Base-by-base conservation (phyloP, 2,888 invertebrate genomes). In the Encarsia formosa region DNA sequence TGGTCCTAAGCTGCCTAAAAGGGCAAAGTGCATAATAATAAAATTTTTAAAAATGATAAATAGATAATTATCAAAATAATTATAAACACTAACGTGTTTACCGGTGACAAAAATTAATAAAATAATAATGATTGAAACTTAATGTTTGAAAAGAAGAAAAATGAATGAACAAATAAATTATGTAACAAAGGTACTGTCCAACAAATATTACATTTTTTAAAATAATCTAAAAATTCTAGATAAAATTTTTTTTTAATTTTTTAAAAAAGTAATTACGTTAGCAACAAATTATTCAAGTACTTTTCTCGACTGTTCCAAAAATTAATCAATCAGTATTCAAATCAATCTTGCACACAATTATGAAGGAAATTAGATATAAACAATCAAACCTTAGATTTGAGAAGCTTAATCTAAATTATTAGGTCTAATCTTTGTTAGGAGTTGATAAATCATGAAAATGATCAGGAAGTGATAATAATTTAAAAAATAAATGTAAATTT, bases 11-110 rank as follows among this genome's bases (percentile, higher is more conserved):
- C 61, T 65, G 66, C 63, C 63, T 53, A 62, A 41, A 53, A 57
- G 64, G 67, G 68, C 58, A 56, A 69, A 67, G 71, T 69, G 69
- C 69, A 69, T 70, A 68, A 69, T 70, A 52, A 35, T n/a, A n/a
- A n/a, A n/a, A n/a, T n/a, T n/a, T n/a, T n/a, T n/a, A n/a, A 49
- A 29, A 23, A 29, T 47, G 50, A 56, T 62, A 57, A 39, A 57
- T 56, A 61, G 64, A 62, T 61, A 60, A 61, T 62, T 59, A 58
- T 63, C n/a, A n/a, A n/a, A n/a, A n/a, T n/a, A n/a, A n/a, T 41
- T 40, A 53, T 59, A 55, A 56, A 51, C 44, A 39, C 58, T 55
- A 49, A 57, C 58, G 58, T 63, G 63, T 65, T 62, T 62, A 67
- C 67, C 67, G 67, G 67, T 69, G 69, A 69, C 49, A 50, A 61